phyloP scores from a whole-genome alignment of 2,888 invertebrate genomes.

The Icerya purchasi region DNA sequence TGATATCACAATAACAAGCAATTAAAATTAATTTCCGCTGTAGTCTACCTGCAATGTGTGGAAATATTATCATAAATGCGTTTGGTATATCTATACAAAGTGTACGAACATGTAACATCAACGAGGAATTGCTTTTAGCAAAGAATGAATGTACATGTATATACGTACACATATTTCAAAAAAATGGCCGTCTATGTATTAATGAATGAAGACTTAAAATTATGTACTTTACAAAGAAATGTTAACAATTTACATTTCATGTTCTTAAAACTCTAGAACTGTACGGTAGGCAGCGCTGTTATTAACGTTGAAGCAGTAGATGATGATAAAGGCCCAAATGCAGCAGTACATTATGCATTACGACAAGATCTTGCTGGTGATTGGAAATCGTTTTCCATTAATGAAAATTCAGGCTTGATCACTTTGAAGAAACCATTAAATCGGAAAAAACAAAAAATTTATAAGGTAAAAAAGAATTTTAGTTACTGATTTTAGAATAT shows the following conservation, averaged over 20 bases:
- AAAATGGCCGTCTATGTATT: not conserved
- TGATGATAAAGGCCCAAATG: conserved; percentile 73
- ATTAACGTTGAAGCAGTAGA: conserved; percentile 65
- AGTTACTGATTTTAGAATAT: conserved; percentile 16
- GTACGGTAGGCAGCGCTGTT: conserved; percentile 59
- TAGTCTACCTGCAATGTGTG: no score
- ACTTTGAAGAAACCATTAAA: conserved; percentile 49
- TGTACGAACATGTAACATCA: no score
- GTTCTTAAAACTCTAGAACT: no score
- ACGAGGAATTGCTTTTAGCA: no score
- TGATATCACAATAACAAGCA: no score
- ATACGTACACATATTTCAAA: conserved; percentile 6
- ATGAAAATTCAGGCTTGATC: conserved; percentile 55
- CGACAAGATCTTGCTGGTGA: conserved; percentile 61
- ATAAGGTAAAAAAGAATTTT: no score
- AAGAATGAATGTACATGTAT: no score
- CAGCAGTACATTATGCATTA: conserved; percentile 64
- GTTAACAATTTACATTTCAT: not conserved
- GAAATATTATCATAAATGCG: no score
- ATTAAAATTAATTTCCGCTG: no score
- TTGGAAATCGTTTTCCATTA: conserved; percentile 59
- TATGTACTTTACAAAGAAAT: not conserved
- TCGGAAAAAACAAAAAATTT: conserved; percentile 63
- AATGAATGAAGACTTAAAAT: not conserved
- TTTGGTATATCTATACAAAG: no score